Percentiles rank a stretch among this genome's conserved stretches.
These are phyloP conservation scores for Delia radicum DNA, from an alignment of 1,140 invertebrate species.

Conservation along the genomic window DNA sequence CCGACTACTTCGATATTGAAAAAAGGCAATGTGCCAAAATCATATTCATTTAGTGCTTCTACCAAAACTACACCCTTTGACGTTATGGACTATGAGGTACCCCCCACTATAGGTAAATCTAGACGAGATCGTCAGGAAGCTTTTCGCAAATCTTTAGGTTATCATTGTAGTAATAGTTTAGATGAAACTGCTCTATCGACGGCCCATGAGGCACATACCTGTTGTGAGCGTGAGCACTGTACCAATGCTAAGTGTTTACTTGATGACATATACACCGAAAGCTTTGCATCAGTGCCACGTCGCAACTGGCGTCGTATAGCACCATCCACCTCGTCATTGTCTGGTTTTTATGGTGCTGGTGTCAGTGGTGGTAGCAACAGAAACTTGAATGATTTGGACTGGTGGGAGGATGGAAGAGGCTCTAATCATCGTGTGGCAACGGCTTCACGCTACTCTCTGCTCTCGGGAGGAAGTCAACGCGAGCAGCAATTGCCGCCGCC, in stretches of 20 bases:
- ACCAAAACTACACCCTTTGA: conserved; percentile 52
- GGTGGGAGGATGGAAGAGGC: conserved; percentile 45
- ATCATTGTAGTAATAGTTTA: conserved; percentile 45
- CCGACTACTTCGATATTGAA: conserved; percentile 46
- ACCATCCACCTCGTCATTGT: conserved; percentile 18
- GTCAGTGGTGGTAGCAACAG: conserved; percentile 43
- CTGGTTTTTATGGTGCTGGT: conserved; percentile 35
- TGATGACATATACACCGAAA: conserved; percentile 47
- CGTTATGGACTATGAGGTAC: conserved; percentile 52
- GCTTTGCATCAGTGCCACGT: conserved; percentile 5
- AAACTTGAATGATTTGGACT: conserved; percentile 44
- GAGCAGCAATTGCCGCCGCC: conserved; percentile 34
- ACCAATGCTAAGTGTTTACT: conserved; percentile 51
- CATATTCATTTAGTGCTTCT: conserved; percentile 50
- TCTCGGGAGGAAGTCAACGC: conserved; percentile 24
- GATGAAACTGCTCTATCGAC: conserved; percentile 38
- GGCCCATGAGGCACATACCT: conserved; percentile 33
- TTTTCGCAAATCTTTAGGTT: conserved; percentile 35
- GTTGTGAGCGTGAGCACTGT: conserved; percentile 50
- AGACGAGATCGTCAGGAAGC: conserved; percentile 47
- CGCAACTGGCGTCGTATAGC: conserved; percentile 13
- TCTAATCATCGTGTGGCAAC: conserved; percentile 32
- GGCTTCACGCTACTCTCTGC: conserved; percentile 29
- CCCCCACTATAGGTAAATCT: conserved; percentile 36
- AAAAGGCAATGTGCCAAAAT: conserved; percentile 50